Percentiles rank a stretch among this genome's conserved stretches.
phyloP scores from a whole-genome alignment of 2,797 vertebrate genomes.

The Triplophysa yarkandensis region DNA sequence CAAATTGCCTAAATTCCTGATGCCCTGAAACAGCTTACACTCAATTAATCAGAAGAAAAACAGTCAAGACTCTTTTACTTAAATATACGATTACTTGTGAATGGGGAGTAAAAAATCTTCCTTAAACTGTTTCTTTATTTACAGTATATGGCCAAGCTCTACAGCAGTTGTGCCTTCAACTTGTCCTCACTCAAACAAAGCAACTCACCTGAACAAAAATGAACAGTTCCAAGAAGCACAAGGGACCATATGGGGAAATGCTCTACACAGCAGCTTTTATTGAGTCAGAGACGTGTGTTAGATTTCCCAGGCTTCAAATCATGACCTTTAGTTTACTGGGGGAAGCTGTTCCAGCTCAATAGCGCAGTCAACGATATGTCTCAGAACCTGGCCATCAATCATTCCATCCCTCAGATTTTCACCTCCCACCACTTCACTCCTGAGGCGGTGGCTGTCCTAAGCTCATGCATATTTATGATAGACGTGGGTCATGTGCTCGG shows the following conservation, averaged over 20 bases:
- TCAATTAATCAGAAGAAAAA: too few species aligned
- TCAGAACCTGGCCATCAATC: constrained; percentile 50
- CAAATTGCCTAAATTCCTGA: too few species aligned
- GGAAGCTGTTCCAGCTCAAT: constrained; percentile 13
- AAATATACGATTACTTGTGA: neutral
- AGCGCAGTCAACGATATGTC: constrained; percentile 41
- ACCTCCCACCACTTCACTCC: constrained; percentile 21
- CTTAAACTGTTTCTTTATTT: too few species aligned
- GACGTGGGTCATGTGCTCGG: constrained; percentile 48
- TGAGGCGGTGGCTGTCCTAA: constrained; percentile 28
- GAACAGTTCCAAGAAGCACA: constrained; percentile 7
- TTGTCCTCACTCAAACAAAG: neutral
- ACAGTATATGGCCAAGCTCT: neutral
- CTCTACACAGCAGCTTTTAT: constrained; percentile 39
- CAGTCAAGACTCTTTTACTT: too few species aligned
- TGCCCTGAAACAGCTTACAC: too few species aligned
- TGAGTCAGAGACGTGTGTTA: constrained; percentile 46
- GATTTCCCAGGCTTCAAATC: constrained; percentile 32
- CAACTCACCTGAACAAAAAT: neutral
- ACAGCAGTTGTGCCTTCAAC: neutral
- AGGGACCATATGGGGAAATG: constrained; percentile 14
- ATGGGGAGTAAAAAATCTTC: too few species aligned
- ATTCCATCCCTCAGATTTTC: constrained; percentile 46
- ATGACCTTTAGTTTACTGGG: constrained; percentile 52
- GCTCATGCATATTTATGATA: constrained; percentile 52